These are phyloP conservation scores for Elachura formosa DNA, from an alignment of 2,113 vertebrate genomes.

Conservation along the genomic window DNA sequence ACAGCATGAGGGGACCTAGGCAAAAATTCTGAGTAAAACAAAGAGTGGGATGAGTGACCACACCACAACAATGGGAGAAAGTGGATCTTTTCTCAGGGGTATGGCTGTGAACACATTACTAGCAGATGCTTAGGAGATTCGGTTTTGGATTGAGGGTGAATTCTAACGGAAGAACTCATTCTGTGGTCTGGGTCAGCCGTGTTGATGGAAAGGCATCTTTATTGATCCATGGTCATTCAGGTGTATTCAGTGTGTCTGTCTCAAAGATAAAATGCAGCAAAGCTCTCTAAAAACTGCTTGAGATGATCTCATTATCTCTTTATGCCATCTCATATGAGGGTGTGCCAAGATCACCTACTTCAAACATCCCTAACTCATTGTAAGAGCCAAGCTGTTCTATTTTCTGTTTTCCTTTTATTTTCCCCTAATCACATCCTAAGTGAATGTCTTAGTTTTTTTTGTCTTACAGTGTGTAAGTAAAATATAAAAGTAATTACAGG, in stretches of 20 bases:
- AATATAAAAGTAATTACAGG: background rate
- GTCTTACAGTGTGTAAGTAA: background rate
- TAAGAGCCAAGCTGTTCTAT: background rate
- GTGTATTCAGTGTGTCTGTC: background rate
- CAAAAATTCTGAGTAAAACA: background rate
- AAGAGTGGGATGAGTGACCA: fast-evolving
- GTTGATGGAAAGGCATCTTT: background rate
- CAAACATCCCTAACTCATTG: background rate
- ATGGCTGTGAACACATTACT: fast-evolving
- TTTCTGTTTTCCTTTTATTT: background rate
- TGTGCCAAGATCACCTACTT: background rate
- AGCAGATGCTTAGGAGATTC: background rate
- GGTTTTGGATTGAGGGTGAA: background rate
- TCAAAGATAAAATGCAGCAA: background rate
- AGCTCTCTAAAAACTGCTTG: background rate
- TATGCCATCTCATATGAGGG: background rate
- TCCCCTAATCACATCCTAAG: background rate
- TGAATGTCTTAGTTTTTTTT: background rate
- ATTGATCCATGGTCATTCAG: background rate
- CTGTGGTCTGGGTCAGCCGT: background rate
- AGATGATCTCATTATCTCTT: background rate
- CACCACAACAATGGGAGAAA: background rate
- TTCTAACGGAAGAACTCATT: background rate
- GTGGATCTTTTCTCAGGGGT: background rate
- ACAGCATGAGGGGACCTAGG: background rate